These are phyloP conservation scores for Sebastes reedi DNA, from an alignment of 2,797 vertebrate species.

Conservation along the genomic window DNA sequence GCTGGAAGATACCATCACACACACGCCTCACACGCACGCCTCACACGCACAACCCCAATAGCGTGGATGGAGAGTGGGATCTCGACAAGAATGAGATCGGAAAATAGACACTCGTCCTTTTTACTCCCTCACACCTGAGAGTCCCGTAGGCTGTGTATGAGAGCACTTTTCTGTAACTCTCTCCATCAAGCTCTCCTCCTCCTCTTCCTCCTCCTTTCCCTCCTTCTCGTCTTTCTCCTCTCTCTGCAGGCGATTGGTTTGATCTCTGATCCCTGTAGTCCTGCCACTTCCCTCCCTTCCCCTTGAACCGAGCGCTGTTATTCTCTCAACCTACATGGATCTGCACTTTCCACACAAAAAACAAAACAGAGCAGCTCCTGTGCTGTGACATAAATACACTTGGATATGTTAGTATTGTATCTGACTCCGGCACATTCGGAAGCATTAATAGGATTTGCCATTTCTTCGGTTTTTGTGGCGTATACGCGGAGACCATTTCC, in stretches of 20 bases:
- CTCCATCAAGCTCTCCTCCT: constrained; percentile 66
- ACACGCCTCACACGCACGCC: background rate
- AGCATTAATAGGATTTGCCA: constrained; percentile 29
- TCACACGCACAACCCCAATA: constrained; percentile 38
- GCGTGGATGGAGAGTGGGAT: constrained; percentile 46
- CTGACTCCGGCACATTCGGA: background rate
- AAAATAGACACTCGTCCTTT: constrained; percentile 66
- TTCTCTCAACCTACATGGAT: constrained; percentile 59
- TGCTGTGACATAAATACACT: constrained; percentile 41
- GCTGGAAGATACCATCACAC: constrained; percentile 64
- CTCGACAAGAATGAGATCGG: constrained; percentile 56
- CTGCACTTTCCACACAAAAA: constrained; percentile 38
- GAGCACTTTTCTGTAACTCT: constrained; percentile 62
- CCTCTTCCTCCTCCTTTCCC: constrained; percentile 19
- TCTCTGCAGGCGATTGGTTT: constrained; percentile 72
- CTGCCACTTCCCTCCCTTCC: constrained; percentile 53
- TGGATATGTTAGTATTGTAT: constrained; percentile 26
- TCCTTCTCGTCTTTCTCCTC: constrained; percentile 49
- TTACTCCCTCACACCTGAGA: constrained; percentile 69
- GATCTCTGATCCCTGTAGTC: constrained; percentile 71
- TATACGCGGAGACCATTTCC: constrained; percentile 18
- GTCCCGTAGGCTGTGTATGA: constrained; percentile 66
- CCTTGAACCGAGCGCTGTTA: constrained; percentile 44
- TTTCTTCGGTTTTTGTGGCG: constrained; percentile 11
- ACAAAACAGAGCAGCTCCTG: constrained; percentile 24